These are phyloP conservation scores for Florisuga fusca DNA, from an alignment of 2,797 vertebrate species.

Conservation along the genomic window DNA sequence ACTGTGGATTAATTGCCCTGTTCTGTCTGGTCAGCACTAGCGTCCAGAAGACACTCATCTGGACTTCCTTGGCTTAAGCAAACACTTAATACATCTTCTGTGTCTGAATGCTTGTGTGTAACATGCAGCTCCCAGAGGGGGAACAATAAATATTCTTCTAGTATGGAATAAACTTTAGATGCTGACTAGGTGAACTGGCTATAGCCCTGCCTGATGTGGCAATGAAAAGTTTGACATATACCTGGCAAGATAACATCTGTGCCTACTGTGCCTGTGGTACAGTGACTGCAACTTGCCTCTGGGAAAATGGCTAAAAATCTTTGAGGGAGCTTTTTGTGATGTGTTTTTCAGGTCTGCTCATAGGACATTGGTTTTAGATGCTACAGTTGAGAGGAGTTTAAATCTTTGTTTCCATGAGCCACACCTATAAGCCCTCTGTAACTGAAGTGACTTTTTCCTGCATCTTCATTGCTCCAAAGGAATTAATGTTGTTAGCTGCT, in stretches of 20 bases:
- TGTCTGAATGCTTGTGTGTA: neutral
- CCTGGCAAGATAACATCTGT: neutral
- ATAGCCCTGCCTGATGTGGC: neutral
- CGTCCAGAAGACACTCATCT: neutral
- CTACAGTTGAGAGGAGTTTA: neutral
- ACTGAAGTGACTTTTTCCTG: neutral
- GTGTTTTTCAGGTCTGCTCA: neutral
- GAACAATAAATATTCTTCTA: neutral
- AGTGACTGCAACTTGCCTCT: neutral
- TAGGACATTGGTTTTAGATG: neutral
- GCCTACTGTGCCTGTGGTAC: neutral
- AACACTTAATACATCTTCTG: constrained; percentile 43
- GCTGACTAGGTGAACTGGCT: constrained; percentile 4
- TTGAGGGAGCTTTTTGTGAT: neutral
- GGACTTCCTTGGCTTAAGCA: constrained; percentile 9
- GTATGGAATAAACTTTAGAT: neutral
- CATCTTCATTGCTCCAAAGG: neutral
- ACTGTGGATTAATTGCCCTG: neutral
- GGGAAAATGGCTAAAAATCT: neutral
- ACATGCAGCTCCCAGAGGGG: neutral
- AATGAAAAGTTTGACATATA: neutral
- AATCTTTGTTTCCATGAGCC: neutral
- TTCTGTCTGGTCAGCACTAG: neutral
- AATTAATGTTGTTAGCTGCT: neutral
- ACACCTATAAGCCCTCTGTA: neutral